Base-by-base conservation (phyloP, 1,140 invertebrate species). In the Monomorium pharaonis region DNA sequence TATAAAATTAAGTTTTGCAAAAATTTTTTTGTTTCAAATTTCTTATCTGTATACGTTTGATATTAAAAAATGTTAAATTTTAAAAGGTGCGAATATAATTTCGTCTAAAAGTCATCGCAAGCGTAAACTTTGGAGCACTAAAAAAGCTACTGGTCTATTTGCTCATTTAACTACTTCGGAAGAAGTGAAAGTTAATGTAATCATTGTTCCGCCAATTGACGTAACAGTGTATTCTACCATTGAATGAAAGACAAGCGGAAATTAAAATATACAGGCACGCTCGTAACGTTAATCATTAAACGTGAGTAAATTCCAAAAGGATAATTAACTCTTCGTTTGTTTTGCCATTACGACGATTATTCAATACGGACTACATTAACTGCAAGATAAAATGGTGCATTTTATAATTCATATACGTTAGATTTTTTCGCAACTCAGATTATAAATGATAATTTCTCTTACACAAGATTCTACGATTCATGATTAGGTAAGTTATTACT, bases 131-230 rank as follows among this genome's bases (percentile, higher is more conserved):
- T 30, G n/a, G 27, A 49, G 54, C 10, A 56, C 30, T 80, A 37
- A 16, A 80, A 21, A 69, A 30, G 3, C 24, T 54, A 69, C 30
- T 69, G n/a, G 33, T 69, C 77, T 69, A 42, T 21, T 69, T 58
- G 58, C 63, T 56, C 84, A 76, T 81, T 60, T 86, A 74, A 76
- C 67, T 60, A 37, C 21, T 33, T 49, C 30, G 18, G 60, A 30
- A 81, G 56, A 56, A 89, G 87, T 77, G 88, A 88, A 88, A 88
- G 84, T 37, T 85, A 56, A 54, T 21, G 70, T 63, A 58, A 86
- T 88, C 63, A 63, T 80, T 89, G 80, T 89, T 86, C 75, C 83
- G 33, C 54, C 21, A 10, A 76, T 81, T 49, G 63, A 88, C 63
- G 69, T 77, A 88, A 89, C 42, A 63, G 49, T 51, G 30, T 30